Percentiles rank a stretch among this genome's conserved stretches.
These are phyloP conservation scores for Luehdorfia chinensis DNA, from an alignment of 1,140 invertebrate species.

Conservation along the genomic window DNA sequence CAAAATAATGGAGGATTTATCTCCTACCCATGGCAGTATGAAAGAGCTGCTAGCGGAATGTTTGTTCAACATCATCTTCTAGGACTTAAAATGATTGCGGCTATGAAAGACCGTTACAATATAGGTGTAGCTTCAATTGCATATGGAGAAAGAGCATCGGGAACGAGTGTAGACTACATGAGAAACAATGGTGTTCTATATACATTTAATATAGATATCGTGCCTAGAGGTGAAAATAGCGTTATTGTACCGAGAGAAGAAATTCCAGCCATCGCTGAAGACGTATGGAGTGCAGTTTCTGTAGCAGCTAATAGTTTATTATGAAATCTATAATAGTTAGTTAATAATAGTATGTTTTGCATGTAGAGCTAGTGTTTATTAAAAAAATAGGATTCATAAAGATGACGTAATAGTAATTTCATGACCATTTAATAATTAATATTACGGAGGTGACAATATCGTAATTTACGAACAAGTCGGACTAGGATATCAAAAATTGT, in stretches of 20 bases:
- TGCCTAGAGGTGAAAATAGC: slow-evolving; percentile 30
- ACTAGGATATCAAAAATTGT: no score
- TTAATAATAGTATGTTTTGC: not conserved
- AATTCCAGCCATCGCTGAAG: slow-evolving; percentile 38
- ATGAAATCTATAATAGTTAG: slow-evolving; percentile 2
- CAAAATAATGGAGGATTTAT: slow-evolving; percentile 53
- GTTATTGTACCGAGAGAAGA: slow-evolving; percentile 43
- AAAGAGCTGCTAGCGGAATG: slow-evolving; percentile 55
- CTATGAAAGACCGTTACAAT: slow-evolving; percentile 35
- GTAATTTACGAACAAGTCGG: no score
- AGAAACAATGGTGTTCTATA: slow-evolving; percentile 36
- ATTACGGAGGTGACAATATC: no score
- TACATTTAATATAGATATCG: slow-evolving; percentile 48
- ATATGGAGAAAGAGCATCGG: slow-evolving; percentile 45
- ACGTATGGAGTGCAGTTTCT: slow-evolving; percentile 45
- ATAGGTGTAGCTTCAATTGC: slow-evolving; percentile 38
- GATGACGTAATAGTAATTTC: no score
- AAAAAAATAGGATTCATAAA: not conserved
- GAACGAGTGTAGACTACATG: slow-evolving; percentile 49
- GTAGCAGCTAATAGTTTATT: slow-evolving; percentile 34
- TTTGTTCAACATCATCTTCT: slow-evolving; percentile 49
- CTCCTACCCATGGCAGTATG: slow-evolving; percentile 57
- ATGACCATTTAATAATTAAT: no score
- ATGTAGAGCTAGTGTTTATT: not conserved
- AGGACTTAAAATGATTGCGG: slow-evolving; percentile 37